Percentiles rank a stretch among this genome's conserved stretches.
Conservation (phyloP, 2,113 vertebrate genomes). For the Perca flavescens region DNA sequence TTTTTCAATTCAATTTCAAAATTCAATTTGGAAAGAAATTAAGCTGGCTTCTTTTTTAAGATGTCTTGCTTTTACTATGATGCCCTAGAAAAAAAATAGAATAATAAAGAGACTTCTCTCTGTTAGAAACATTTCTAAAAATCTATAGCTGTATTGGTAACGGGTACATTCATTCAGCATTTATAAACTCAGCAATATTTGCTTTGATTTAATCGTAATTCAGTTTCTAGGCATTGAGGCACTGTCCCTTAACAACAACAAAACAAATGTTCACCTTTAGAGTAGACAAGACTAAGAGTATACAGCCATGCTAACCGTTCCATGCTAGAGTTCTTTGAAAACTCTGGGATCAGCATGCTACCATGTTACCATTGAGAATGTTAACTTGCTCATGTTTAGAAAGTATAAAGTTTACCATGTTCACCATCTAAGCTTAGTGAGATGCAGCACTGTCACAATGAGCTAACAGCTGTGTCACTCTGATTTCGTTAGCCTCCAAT, state of each 20-base stretch:
- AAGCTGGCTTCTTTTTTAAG: neutral
- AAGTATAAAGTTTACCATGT: neutral
- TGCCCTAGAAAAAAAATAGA: neutral
- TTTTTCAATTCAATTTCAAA: too few species aligned
- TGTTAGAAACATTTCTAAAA: too few species aligned
- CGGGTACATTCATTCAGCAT: neutral
- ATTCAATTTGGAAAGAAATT: neutral
- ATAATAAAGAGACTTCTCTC: neutral
- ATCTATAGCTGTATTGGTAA: neutral
- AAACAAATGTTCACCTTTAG: neutral
- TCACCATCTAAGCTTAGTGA: neutral
- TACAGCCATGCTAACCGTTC: too few species aligned
- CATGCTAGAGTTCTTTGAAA: too few species aligned
- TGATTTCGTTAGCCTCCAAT: slow-evolving; percentile 2
- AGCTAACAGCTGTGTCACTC: slow-evolving; percentile 23
- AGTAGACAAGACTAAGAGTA: neutral
- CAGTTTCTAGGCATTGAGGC: neutral
- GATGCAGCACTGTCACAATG: slow-evolving; percentile 9
- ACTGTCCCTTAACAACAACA: neutral
- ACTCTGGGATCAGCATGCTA: neutral
- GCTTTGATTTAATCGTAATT: neutral
- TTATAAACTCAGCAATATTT: neutral
- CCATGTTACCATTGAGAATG: neutral
- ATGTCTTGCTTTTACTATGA: neutral
- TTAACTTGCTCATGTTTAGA: neutral